Base-by-base conservation (phyloP, 2,888 invertebrate genomes). In the Electrophaes corylata region DNA sequence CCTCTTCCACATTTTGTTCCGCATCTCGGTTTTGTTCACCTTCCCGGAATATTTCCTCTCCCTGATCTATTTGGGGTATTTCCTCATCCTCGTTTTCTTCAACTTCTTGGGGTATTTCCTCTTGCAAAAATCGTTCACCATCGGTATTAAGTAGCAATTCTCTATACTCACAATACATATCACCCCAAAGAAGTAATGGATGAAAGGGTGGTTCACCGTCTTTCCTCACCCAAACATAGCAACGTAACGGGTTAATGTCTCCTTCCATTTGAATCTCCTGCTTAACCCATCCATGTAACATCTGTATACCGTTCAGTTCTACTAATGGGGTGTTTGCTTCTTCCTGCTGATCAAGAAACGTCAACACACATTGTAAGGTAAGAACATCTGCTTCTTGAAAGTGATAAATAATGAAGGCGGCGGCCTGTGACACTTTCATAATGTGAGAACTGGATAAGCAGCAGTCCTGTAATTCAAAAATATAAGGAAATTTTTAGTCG, bases 381-480 rank as follows among this genome's bases (percentile, higher is more conserved):
- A 47, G 11, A 23, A 47, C 8, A 11, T 11, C 14, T 2, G 23
- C 37, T 0, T 11, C 14, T 14, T 11, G 4, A 23, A 47, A 16
- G 35, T 16, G 23, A 14, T 47, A 23, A 1, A 47, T 23, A 11
- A 47, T 14, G 35, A 10, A 47, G 10, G 47, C 47, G 8, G 23
- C 16, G 11, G 23, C 11, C 23, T 47, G 35, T 14, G 11, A 37
- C 0, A 11, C 8, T 11, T 47, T 37, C 23, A 47, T 11, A 23
- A n/a, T n/a, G n/a, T 47, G 47, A 14, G 23, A 14, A 14, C 14
- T 20, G 10, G 37, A 4, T 2, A 37, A 5, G 20, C 23, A 23
- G 5, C 35, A 20, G 3, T 47, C 20, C 47, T 47, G 37, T 35
- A 47, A 47, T 23, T 6, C 37, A 16, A 47, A 35, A 2, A 8